Evolutionary conservation across 2,888 invertebrate species (phyloP).

Genomic region (Noctua janthe): DNA sequence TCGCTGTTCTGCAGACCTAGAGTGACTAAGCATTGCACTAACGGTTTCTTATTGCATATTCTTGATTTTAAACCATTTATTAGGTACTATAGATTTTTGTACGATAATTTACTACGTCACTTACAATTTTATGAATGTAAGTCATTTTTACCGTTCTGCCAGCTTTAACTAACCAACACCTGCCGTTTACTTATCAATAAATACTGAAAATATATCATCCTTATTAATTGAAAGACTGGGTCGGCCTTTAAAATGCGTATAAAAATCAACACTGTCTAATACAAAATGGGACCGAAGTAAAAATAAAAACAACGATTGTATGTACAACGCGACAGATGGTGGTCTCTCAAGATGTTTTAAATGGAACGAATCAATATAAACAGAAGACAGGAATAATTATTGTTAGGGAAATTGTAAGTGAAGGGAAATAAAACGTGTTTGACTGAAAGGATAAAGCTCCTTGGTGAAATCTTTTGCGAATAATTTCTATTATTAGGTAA

Average conservation of each 20-base stretch:
- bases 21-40: not conserved
- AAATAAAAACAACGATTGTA: slow-evolving; percentile 41
- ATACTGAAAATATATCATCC: not conserved
- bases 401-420: slow-evolving; percentile 28
- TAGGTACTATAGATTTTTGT: not conserved
- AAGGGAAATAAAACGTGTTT: slow-evolving; percentile 23
- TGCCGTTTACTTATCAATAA: not conserved
- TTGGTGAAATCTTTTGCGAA: not conserved
- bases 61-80: not conserved
- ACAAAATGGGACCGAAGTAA: slow-evolving; percentile 17
- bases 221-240: not conserved
- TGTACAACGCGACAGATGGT: slow-evolving; percentile 51
- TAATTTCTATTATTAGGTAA: not conserved
- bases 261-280: slow-evolving; percentile 10
- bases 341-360: slow-evolving; percentile 17
- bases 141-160: not conserved
- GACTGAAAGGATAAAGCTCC: not conserved
- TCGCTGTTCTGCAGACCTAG: not conserved
- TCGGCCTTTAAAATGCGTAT: not conserved
- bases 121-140: not conserved
- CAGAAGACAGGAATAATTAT: slow-evolving; percentile 33
- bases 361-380: slow-evolving; percentile 38
- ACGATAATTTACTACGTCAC: no score
- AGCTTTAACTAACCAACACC: not conserved
- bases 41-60: not conserved